A percentile compares a stretch with the other conserved stretches of the same genome.
These are phyloP conservation scores for Donacobius atricapilla DNA, from an alignment of 2,113 vertebrate genomes.

Conservation along the genomic window DNA sequence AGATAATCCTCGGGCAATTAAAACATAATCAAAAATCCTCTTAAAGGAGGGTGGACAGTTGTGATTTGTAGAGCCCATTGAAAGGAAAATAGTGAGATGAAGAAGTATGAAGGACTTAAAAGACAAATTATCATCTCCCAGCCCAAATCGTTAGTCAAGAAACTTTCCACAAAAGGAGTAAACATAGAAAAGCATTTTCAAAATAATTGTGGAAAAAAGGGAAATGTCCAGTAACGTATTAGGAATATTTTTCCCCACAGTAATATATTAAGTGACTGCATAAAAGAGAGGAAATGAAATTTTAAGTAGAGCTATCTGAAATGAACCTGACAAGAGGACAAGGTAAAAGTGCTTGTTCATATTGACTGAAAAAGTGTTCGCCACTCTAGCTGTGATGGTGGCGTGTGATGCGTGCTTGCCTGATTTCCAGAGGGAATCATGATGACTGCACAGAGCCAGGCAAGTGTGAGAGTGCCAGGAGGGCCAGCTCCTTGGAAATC, in stretches of 20 bases:
- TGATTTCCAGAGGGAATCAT: fast-evolving
- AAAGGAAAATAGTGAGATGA: background rate
- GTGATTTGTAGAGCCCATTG: background rate
- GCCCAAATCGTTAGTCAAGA: background rate
- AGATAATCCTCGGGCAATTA: background rate
- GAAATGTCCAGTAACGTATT: background rate
- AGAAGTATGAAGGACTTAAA: background rate
- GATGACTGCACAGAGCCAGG: background rate
- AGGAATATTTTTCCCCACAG: background rate
- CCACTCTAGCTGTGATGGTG: background rate
- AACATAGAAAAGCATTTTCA: background rate
- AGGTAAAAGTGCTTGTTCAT: background rate
- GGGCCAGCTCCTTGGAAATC: background rate
- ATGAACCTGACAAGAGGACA: background rate
- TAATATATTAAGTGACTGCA: background rate
- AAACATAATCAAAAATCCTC: background rate
- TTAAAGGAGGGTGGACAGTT: background rate
- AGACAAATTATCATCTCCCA: background rate
- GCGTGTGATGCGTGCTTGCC: fast-evolving
- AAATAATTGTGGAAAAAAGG: background rate
- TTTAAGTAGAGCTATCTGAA: background rate
- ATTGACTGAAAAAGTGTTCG: background rate
- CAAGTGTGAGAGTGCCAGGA: fast-evolving
- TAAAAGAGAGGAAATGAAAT: background rate
- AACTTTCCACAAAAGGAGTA: background rate